These are phyloP conservation scores for Odontomyia ornata DNA, from an alignment of 2,888 invertebrate species.

Conservation along the genomic window DNA sequence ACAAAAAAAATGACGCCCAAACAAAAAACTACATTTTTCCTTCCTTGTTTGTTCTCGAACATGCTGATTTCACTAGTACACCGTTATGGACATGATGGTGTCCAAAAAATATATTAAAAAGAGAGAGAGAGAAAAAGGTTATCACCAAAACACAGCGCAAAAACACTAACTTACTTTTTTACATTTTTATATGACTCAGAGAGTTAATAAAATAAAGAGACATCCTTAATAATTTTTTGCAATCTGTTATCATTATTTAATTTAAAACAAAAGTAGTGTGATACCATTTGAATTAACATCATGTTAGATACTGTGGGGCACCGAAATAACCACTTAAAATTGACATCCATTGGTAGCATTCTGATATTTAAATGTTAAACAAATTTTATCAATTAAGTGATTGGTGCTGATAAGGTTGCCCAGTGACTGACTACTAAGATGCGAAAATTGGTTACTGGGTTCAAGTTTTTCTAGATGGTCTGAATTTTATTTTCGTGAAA, in stretches of 20 bases:
- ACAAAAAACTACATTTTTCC: not conserved
- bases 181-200: no score
- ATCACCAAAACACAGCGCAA: no score
- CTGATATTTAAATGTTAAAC: conserved; percentile 39
- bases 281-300: conserved; percentile 3
- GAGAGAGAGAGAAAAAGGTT: not conserved
- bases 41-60: conserved; percentile 13
- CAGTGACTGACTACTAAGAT: not conserved
- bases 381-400: conserved; percentile 38
- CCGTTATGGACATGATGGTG: not conserved
- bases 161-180: no score
- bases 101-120: not conserved
- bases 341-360: conserved; percentile 32
- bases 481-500: no score
- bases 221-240: no score
- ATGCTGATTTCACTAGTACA: not conserved
- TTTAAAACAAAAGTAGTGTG: not conserved
- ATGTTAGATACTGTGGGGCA: not conserved
- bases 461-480: no score
- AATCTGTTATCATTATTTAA: no score
- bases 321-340: conserved; percentile 32
- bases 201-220: no score
- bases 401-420: not conserved
- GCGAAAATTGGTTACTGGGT: no score
- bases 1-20: not conserved